phyloP scores from a whole-genome alignment of 2,113 vertebrate species.

The Tragelaphus imberbis region DNA sequence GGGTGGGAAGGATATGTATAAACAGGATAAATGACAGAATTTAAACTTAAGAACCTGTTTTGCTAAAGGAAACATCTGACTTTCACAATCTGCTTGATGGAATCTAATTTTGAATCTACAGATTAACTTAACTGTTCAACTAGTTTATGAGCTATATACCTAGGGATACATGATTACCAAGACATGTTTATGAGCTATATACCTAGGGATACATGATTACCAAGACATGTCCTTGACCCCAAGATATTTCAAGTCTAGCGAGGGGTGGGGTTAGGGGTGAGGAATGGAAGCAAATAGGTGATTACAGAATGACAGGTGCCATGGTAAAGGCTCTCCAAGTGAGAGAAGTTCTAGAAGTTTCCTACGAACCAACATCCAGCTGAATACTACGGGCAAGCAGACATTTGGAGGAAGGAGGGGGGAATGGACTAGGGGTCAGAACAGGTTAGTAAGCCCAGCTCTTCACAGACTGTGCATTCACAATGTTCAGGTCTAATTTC shows the following conservation, averaged over 20 bases:
- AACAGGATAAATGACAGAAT: neutral
- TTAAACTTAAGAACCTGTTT: neutral
- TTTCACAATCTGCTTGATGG: neutral
- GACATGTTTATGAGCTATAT: neutral
- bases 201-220: neutral
- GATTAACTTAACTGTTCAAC: neutral
- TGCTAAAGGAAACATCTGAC: neutral
- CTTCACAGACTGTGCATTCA: neutral
- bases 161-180: neutral
- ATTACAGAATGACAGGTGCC: neutral
- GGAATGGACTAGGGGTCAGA: neutral
- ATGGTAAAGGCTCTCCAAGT: neutral
- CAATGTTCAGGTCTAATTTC: neutral
- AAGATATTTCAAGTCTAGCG: neutral
- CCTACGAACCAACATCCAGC: neutral
- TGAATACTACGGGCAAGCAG: neutral
- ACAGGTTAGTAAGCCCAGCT: neutral
- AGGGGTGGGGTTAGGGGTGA: neutral
- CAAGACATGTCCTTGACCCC: neutral
- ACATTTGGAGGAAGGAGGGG: accelerated
- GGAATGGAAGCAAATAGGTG: neutral
- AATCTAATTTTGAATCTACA: neutral
- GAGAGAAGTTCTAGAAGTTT: neutral
- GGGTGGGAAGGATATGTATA: neutral
- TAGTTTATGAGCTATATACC: neutral